Percentiles rank a stretch among this genome's conserved stretches.
Conservation (phyloP, 2,797 vertebrate species). For the Petrocephalus schoutedeni region DNA sequence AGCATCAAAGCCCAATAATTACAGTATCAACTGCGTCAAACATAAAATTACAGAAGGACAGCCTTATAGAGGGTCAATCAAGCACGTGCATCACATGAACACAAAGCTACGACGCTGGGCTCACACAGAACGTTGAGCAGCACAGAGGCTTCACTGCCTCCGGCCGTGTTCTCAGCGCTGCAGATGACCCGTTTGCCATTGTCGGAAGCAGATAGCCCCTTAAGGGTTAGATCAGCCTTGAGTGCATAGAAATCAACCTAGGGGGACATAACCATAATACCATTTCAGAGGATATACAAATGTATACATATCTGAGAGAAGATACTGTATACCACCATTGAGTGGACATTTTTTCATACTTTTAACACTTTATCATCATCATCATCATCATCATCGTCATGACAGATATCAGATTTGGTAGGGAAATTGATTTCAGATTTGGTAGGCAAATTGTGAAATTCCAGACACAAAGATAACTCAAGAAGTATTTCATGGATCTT, state of each 20-base stretch:
- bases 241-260: conserved; percentile 69
- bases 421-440: background rate
- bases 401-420: background rate
- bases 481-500: too few species aligned
- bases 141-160: conserved; percentile 78
- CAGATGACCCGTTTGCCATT: conserved; percentile 81
- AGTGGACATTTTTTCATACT: background rate
- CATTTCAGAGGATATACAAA: background rate
- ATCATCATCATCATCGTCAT: background rate
- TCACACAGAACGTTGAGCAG: conserved; percentile 90
- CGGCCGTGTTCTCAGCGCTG: conserved; percentile 87
- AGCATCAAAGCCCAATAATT: background rate
- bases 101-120: background rate
- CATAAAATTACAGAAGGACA: background rate
- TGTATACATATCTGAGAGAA: background rate
- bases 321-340: background rate
- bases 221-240: conserved; percentile 73
- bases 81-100: background rate
- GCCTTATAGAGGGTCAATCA: background rate
- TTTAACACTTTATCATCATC: background rate
- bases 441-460: background rate
- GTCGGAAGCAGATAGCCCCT: conserved; percentile 80
- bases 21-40: background rate
- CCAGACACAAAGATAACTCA: background rate
- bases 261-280: conserved; percentile 39